These are phyloP conservation scores for Peromyscus melanophrys DNA, from an alignment of 2,797 vertebrate species.

Conservation along the genomic window DNA sequence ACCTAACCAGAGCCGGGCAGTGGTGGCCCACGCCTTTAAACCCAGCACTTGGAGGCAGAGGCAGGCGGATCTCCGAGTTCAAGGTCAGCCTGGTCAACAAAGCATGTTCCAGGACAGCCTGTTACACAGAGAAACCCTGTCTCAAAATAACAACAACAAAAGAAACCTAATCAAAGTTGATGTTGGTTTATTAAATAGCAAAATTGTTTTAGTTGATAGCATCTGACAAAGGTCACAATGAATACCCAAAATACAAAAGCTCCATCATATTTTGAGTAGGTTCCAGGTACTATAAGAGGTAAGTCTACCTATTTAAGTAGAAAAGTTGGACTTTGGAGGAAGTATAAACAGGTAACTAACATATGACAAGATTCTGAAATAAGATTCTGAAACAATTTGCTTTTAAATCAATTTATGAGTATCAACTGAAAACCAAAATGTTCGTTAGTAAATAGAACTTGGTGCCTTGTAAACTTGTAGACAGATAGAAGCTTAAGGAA, in stretches of 20 bases:
- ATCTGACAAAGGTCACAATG: conserved; percentile 18
- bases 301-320: conserved; percentile 55
- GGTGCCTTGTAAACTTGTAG: neutral
- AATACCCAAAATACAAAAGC: conserved; percentile 34
- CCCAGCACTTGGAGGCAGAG: too few species aligned
- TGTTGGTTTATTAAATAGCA: conserved; percentile 28
- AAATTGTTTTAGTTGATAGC: conserved; percentile 16
- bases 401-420: conserved; percentile 43
- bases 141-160: too few species aligned
- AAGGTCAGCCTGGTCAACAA: too few species aligned
- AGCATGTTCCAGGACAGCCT: too few species aligned
- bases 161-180: neutral
- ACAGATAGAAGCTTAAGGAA: neutral
- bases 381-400: conserved; percentile 49
- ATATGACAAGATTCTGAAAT: conserved; percentile 44
- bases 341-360: conserved; percentile 45
- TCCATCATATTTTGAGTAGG: conserved; percentile 49
- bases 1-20: neutral
- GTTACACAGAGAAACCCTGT: too few species aligned
- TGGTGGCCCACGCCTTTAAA: too few species aligned
- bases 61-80: too few species aligned
- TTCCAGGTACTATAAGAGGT: conserved; percentile 57
- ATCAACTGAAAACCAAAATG: conserved; percentile 34
- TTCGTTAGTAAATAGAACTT: conserved; percentile 2
- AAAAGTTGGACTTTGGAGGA: neutral